These are phyloP conservation scores for Luidia sarsii DNA, from an alignment of 53 echinoderm and acorn worm species.

Conservation along the genomic window DNA sequence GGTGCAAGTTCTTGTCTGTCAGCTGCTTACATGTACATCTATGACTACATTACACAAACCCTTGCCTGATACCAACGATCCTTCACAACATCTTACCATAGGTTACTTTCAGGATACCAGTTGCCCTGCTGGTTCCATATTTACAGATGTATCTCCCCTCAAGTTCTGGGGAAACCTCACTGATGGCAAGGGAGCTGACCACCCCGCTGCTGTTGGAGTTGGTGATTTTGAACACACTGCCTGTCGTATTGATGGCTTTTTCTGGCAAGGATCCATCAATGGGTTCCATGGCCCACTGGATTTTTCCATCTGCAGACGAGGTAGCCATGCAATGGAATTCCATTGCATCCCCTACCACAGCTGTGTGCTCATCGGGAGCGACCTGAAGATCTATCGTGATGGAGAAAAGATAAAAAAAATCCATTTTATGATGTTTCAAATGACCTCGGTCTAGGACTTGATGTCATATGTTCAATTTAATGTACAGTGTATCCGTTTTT, in stretches of 20 bases:
- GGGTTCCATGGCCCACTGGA: background rate
- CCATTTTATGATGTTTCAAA: too few species aligned
- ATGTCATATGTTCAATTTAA: too few species aligned
- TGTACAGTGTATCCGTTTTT: too few species aligned
- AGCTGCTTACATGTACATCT: too few species aligned
- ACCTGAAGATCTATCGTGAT: too few species aligned
- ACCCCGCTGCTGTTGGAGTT: background rate
- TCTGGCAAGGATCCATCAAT: background rate
- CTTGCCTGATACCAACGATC: too few species aligned
- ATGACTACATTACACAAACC: too few species aligned
- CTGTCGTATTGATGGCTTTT: background rate
- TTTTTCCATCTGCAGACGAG: background rate
- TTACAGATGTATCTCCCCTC: background rate
- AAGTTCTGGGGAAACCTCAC: background rate
- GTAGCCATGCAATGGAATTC: background rate
- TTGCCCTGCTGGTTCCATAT: background rate
- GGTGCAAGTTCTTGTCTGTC: too few species aligned
- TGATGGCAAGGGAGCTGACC: background rate
- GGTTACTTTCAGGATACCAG: background rate
- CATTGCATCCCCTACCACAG: background rate
- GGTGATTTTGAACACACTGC: background rate
- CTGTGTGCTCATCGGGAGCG: too few species aligned
- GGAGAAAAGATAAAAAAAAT: too few species aligned
- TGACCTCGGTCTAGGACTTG: too few species aligned
- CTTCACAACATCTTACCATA: slow-evolving; percentile 19